A percentile compares a stretch with the other conserved stretches of the same genome.
These are phyloP conservation scores for Platynereis dumerilii DNA, from an alignment of 2,888 invertebrate species.

Conservation along the genomic window DNA sequence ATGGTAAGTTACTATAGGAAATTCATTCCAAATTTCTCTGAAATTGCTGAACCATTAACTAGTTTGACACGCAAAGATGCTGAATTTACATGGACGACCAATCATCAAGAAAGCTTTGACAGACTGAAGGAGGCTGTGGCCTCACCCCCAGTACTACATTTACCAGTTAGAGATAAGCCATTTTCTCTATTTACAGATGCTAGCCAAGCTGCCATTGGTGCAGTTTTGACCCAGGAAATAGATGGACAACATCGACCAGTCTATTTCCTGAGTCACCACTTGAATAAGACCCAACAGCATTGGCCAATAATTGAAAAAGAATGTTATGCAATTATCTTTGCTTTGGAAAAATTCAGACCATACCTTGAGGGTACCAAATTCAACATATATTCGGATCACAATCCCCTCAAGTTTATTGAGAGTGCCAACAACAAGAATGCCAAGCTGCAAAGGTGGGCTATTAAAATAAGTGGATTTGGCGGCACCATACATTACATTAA, in stretches of 20 bases:
- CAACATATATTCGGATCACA: background rate
- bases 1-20: background rate
- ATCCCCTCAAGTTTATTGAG: background rate
- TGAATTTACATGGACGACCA: slow-evolving; percentile 7
- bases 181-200: slow-evolving; percentile 12
- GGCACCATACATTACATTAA: background rate
- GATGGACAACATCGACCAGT: slow-evolving; percentile 5
- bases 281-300: background rate
- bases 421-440: slow-evolving; percentile 5
- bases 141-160: slow-evolving; percentile 4
- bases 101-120: slow-evolving; percentile 9
- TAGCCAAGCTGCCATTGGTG: slow-evolving; percentile 7
- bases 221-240: slow-evolving; percentile 9
- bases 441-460: slow-evolving; percentile 1
- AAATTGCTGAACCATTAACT: slow-evolving; percentile 11
- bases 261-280: background rate
- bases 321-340: slow-evolving; percentile 14
- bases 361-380: background rate
- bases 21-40: background rate
- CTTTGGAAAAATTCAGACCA: slow-evolving; percentile 6
- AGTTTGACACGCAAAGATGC: slow-evolving; percentile 3
- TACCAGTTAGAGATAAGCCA: background rate
- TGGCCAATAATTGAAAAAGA: slow-evolving; percentile 21
- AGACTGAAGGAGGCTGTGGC: background rate
- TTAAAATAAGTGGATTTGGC: background rate